Evolutionary conservation across 1,140 invertebrate genomes (phyloP), one percentile per base, ranked within the genome.

Genomic region (Dendroctonus ponderosae): DNA sequence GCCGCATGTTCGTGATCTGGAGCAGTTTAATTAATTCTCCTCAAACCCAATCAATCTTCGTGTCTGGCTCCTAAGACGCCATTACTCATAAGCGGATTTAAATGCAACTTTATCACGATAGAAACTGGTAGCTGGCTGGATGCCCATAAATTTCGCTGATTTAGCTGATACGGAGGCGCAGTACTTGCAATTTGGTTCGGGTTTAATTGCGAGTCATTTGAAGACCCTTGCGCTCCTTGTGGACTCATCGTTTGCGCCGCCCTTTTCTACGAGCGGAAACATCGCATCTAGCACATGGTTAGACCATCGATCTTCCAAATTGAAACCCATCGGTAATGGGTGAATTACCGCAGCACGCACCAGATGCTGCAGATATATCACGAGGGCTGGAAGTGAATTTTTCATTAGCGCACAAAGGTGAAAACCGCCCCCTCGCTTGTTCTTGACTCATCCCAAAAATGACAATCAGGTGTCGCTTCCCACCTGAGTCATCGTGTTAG

Each of bases 1-100:
- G 3, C 26, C 26, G 26, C 1, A 14, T 15, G 5, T 51, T 51
- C 49, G 49, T 51, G 49, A 51, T 51, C n/a, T 51, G 26, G 26
- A n/a, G 49, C 49, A 51, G 14, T 51, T 12, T 51, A 51, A 51
- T 51, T 51, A 51, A 51, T 51, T 51, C 26, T n/a, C n/a, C 14
- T n/a, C 26, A 15, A n/a, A 51, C 14, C 14, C n/a, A 51, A 51
- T 51, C 49, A 51, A 51, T 51, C 49, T 51, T 12, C 14, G 49
- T 51, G 26, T 51, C 8, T n/a, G 49, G 49, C 49, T 51, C 14
- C 49, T 51, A 15, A 14, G 49, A 51, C 26, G 49, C 43, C 8
- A 46, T 46, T 26, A 26, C 3, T 26, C 26, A 26, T 26, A 26
- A 26, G 26, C 26, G 26, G 26, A 26, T 26, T 26, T 26, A 26